Conservation (phyloP, 1,140 invertebrate species). For the Chlorops oryzae region DNA sequence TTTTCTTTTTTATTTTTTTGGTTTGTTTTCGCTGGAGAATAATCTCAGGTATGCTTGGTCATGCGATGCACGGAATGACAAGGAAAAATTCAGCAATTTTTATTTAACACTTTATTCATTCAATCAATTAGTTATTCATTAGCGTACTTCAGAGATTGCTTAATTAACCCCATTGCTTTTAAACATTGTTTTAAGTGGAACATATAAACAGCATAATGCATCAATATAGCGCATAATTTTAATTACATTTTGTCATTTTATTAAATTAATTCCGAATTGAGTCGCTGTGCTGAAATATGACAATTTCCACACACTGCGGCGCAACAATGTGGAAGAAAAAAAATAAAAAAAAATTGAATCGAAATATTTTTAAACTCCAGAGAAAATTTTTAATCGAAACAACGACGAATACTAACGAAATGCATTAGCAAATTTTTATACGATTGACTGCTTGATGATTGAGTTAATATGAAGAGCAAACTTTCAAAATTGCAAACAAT, state of each 20-base stretch:
- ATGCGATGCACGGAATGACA: too few species aligned
- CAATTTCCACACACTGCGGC: neutral
- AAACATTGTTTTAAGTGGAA: too few species aligned
- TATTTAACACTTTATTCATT: neutral
- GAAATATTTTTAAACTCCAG: neutral
- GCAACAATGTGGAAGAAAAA: neutral
- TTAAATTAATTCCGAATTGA: neutral
- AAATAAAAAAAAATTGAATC: neutral
- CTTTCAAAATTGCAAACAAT: too few species aligned
- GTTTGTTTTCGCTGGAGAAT: too few species aligned
- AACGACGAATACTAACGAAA: constrained; percentile 5
- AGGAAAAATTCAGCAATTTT: too few species aligned
- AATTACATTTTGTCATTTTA: constrained; percentile 10
- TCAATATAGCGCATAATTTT: constrained; percentile 2
- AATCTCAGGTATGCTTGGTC: too few species aligned
- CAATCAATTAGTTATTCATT: constrained; percentile 6
- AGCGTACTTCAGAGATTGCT: constrained; percentile 36
- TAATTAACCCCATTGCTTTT: constrained; percentile 43
- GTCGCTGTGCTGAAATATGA: neutral
- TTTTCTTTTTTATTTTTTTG: too few species aligned
- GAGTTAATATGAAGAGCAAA: too few species aligned
- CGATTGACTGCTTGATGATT: too few species aligned
- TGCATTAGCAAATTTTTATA: too few species aligned
- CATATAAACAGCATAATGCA: too few species aligned
- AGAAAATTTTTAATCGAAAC: neutral